A percentile compares a stretch with the other conserved stretches of the same genome.
Conservation (phyloP, 2,888 invertebrate genomes). For the Alcis repandata region DNA sequence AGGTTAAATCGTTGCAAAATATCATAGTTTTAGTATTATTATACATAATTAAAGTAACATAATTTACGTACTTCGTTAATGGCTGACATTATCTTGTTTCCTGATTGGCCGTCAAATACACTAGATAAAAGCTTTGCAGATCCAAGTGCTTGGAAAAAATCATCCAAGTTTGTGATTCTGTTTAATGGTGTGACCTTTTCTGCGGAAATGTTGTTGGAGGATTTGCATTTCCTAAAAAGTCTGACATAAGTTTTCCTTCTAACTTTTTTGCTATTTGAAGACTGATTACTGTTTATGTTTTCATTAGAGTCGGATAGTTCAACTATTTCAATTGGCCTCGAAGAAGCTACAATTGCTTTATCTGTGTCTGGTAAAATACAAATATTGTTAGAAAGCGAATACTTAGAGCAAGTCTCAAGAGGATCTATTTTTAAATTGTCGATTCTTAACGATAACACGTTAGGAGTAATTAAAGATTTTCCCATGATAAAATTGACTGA, state of each 20-base stretch:
- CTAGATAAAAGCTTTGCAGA: constrained; percentile 60
- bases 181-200: constrained; percentile 59
- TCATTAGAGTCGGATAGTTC: not conserved
- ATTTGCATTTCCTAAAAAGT: constrained; percentile 72
- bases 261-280: constrained; percentile 25
- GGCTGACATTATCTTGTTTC: constrained; percentile 65
- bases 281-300: not conserved
- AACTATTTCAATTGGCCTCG: not conserved
- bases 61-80: constrained; percentile 63
- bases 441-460: constrained; percentile 27
- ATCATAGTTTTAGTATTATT: not conserved
- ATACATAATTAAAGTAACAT: not conserved
- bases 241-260: constrained; percentile 58
- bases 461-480: constrained; percentile 27
- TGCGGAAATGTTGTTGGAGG: constrained; percentile 59
- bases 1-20: too few species aligned
- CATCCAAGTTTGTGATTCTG: constrained; percentile 70
- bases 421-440: constrained; percentile 11
- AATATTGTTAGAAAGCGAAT: not conserved
- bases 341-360: not conserved
- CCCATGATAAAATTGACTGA: constrained; percentile 26
- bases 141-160: constrained; percentile 75
- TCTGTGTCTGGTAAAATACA: constrained; percentile 1
- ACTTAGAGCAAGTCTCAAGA: not conserved
- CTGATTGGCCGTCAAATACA: constrained; percentile 63